Evolutionary conservation across 2,113 vertebrate genomes (phyloP).

Genomic region (Hippotragus niger): DNA sequence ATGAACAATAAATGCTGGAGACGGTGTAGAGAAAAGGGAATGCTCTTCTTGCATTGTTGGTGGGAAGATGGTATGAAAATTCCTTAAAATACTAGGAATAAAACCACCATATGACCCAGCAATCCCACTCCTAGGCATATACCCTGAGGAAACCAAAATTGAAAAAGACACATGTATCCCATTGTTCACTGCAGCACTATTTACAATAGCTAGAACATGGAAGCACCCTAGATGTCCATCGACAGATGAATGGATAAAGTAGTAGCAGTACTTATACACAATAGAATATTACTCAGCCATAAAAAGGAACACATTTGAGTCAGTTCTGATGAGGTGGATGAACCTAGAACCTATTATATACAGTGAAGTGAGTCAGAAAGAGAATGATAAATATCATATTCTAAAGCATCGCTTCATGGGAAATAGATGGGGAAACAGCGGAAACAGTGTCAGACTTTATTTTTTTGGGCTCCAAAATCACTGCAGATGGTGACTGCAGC

Average conservation of each 20-base stretch:
- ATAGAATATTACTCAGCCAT: neutral
- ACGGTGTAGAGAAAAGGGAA: neutral
- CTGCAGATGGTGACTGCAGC: too few relatives aligned
- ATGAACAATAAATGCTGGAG: neutral
- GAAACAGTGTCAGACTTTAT: too few relatives aligned
- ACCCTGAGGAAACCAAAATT: neutral
- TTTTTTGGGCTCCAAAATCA: too few relatives aligned
- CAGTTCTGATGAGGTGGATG: neutral
- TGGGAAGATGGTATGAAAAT: neutral
- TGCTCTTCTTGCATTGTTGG: neutral
- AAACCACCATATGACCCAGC: neutral
- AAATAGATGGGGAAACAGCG: too few relatives aligned
- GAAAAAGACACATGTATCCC: neutral
- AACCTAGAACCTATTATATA: neutral
- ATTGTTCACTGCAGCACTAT: neutral
- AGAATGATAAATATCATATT: neutral
- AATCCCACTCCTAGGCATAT: neutral
- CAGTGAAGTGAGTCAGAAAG: neutral
- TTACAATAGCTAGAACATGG: neutral
- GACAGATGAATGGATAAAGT: neutral
- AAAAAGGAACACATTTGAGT: neutral
- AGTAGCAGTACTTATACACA: neutral
- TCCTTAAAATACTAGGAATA: neutral
- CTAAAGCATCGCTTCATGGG: neutral
- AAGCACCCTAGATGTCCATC: neutral